phyloP scores from a whole-genome alignment of 2,113 vertebrate genomes.

The Rynchops niger region DNA sequence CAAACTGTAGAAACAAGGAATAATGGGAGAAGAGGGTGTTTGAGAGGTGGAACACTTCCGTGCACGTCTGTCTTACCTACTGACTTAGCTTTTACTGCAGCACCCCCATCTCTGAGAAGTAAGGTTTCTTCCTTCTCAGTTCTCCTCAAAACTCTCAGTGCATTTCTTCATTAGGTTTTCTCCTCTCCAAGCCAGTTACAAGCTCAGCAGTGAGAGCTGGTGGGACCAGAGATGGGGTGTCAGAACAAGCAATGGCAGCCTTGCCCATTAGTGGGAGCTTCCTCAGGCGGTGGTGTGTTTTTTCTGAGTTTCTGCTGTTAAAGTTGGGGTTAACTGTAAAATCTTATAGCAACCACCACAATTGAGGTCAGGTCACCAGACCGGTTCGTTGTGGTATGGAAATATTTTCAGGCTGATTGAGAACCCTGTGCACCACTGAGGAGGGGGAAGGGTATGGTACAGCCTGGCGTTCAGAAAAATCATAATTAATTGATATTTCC shows the following conservation, averaged over 20 bases:
- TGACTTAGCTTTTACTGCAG: background rate
- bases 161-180: background rate
- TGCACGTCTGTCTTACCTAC: background rate
- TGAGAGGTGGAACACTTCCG: background rate
- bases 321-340: background rate
- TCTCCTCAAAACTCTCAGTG: background rate
- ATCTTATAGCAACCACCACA: background rate
- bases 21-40: background rate
- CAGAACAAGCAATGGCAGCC: background rate
- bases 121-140: background rate
- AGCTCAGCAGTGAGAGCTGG: background rate
- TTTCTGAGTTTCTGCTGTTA: fast-evolving
- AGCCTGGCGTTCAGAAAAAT: background rate
- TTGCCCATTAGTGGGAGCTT: background rate
- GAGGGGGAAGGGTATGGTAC: background rate
- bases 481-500: background rate
- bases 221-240: background rate
- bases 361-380: background rate
- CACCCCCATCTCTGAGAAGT: background rate
- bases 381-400: background rate
- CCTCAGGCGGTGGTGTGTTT: background rate
- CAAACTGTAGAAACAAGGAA: background rate
- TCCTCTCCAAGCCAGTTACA: background rate
- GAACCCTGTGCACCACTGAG: background rate
- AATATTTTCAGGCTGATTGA: background rate